These are phyloP conservation scores for Catalaphyllia jardinei DNA, from an alignment of 64 coral and sea anemone species.

Conservation along the genomic window DNA sequence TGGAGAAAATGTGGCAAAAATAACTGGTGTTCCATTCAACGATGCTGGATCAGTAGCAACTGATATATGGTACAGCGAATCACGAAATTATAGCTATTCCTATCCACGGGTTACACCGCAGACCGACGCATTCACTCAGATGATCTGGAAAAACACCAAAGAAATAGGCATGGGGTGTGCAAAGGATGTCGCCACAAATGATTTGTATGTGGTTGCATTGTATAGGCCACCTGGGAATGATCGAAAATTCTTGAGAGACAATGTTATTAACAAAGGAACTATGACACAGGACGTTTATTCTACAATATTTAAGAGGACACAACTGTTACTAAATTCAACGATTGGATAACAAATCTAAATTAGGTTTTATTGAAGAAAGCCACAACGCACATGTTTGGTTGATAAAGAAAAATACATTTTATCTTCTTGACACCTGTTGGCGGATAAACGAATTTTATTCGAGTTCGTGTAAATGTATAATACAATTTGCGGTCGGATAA, in stretches of 20 bases:
- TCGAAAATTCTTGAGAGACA: conserved; percentile 46
- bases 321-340: not conserved
- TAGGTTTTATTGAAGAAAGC: not conserved
- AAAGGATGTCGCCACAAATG: conserved; percentile 82
- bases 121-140: conserved; percentile 92
- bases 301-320: conserved; percentile 95
- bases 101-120: conserved; percentile 77
- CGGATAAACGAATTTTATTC: no score
- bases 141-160: conserved; percentile 72
- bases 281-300: conserved; percentile 88
- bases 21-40: conserved; percentile 80
- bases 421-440: no score
- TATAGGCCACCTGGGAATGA: conserved; percentile 82
- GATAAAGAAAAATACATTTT: not conserved
- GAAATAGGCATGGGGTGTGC: conserved; percentile 95
- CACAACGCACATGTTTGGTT: not conserved
- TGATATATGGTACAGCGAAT: conserved; percentile 90
- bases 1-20: conserved; percentile 95
- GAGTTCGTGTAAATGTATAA: no score
- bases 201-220: conserved; percentile 93
- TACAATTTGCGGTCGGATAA: not conserved
- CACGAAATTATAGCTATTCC: conserved; percentile 89
- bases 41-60: conserved; percentile 89
- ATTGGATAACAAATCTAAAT: not conserved
- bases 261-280: conserved; percentile 76